These are phyloP conservation scores for Hemicentrotus pulcherrimus DNA, from an alignment of 35 echinoderm and acorn worm genomes.

Conservation along the genomic window DNA sequence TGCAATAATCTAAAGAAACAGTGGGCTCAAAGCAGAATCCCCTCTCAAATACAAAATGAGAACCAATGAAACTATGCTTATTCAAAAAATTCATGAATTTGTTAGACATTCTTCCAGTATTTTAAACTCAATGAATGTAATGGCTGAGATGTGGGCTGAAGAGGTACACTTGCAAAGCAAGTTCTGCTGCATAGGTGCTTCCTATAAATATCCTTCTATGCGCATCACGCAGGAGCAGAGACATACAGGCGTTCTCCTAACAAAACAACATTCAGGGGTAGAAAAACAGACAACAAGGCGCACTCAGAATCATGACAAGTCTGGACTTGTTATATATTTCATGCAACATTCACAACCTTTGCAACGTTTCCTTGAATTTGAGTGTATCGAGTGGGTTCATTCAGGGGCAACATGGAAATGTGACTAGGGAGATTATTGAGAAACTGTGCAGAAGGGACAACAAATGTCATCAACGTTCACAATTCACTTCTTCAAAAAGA, in stretches of 20 bases:
- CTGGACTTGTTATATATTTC: not conserved
- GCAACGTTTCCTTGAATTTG: not conserved
- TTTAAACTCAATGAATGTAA: too few relatives aligned
- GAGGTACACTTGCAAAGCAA: too few relatives aligned
- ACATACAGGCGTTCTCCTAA: not conserved
- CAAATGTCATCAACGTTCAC: not conserved
- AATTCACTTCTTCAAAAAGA: too few relatives aligned
- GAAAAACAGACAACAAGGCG: not conserved
- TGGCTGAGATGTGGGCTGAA: too few relatives aligned
- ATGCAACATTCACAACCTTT: not conserved
- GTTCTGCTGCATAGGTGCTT: too few relatives aligned
- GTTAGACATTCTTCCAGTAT: too few relatives aligned
- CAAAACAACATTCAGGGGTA: not conserved
- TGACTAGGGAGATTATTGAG: not conserved
- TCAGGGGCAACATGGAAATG: not conserved
- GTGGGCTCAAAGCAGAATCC: too few relatives aligned
- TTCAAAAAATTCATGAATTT: too few relatives aligned
- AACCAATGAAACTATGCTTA: too few relatives aligned
- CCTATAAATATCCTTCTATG: too few relatives aligned
- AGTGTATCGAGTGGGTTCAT: not conserved
- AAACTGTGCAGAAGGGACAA: not conserved
- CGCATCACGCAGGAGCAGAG: not conserved
- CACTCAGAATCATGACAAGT: not conserved
- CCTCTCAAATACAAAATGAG: too few relatives aligned
- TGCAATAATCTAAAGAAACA: too few relatives aligned